Evolutionary conservation across 2,888 invertebrate species (phyloP).

Genomic region (Epirrhoe tristata): DNA sequence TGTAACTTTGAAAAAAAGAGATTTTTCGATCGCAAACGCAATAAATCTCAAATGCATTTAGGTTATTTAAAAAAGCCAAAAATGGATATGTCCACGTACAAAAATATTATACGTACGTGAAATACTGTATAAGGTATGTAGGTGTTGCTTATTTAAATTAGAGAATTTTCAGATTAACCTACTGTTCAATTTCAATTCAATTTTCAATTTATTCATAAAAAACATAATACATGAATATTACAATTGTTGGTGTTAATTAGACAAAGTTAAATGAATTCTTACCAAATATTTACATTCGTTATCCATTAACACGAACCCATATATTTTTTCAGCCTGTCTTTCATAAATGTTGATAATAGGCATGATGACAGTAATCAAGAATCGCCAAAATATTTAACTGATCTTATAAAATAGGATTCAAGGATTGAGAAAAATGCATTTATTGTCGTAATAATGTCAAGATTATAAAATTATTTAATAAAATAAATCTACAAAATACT

Average conservation of each 20-base stretch:
- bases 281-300: constrained; percentile 12
- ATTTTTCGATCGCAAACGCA: too few species aligned
- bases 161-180: neutral
- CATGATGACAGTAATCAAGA: too few species aligned
- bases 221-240: neutral
- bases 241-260: neutral
- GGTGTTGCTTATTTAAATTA: neutral
- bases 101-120: constrained; percentile 3
- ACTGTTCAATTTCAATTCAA: too few species aligned
- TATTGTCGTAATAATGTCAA: too few species aligned
- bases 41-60: neutral
- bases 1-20: too few species aligned
- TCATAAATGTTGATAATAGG: neutral
- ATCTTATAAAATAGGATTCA: too few species aligned
- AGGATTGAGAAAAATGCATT: too few species aligned
- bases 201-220: neutral
- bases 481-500: too few species aligned
- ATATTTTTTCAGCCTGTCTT: too few species aligned
- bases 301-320: too few species aligned
- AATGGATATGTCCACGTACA: neutral
- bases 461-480: too few species aligned
- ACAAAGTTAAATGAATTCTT: constrained; percentile 4
- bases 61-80: constrained; percentile 1
- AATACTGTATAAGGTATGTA: neutral
- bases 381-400: too few species aligned